Conservation (phyloP, 2,797 vertebrate species). For the Melanotaenia trifasciata region DNA sequence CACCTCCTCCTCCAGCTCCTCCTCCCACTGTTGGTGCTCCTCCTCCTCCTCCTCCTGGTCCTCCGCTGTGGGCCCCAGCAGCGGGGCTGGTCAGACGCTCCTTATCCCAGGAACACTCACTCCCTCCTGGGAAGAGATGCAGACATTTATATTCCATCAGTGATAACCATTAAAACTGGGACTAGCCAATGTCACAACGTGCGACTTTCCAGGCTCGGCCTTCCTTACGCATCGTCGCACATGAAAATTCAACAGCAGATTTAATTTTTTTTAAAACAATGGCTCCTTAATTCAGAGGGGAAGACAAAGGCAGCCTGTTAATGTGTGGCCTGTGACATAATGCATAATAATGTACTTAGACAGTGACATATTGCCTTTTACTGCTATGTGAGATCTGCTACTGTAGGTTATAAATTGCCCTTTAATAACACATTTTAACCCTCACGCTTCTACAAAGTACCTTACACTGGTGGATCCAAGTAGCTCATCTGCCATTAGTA, state of each 20-base stretch:
- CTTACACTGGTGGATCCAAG: too few relatives aligned
- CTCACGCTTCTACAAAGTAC: too few relatives aligned
- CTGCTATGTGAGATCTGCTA: too few relatives aligned
- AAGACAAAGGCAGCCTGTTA: background rate
- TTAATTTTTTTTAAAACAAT: background rate
- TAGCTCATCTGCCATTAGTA: too few relatives aligned
- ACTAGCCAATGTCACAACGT: background rate
- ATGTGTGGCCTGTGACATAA: too few relatives aligned
- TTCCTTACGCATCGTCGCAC: background rate
- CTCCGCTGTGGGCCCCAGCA: conserved; percentile 74
- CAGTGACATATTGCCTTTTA: background rate
- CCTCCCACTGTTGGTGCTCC: conserved; percentile 26
- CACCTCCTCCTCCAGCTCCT: conserved; percentile 31
- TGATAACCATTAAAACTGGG: background rate
- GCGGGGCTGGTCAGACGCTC: conserved; percentile 91
- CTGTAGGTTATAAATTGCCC: too few relatives aligned
- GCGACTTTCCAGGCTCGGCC: background rate
- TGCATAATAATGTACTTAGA: too few relatives aligned
- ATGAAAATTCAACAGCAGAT: background rate
- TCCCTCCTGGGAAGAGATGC: conserved; percentile 84
- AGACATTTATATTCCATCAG: conserved; percentile 17
- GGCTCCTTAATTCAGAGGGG: background rate
- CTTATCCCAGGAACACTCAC: conserved; percentile 93
- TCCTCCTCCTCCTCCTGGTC: conserved; percentile 64
- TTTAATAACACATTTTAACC: too few relatives aligned